Percentiles rank a stretch among this genome's conserved stretches.
phyloP scores from a whole-genome alignment of 2,113 vertebrate species.

The Isurus oxyrinchus region DNA sequence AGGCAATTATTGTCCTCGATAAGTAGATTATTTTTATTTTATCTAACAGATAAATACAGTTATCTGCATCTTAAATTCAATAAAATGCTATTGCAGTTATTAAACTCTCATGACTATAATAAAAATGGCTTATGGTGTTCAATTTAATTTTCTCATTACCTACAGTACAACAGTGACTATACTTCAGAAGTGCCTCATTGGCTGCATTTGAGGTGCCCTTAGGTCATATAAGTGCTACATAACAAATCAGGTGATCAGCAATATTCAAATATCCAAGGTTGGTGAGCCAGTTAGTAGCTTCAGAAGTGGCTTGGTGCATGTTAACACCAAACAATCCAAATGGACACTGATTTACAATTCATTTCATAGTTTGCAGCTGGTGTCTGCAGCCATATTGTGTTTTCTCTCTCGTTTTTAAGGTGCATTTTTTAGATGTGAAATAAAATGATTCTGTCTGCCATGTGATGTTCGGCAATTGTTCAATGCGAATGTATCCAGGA shows the following conservation, averaged over 20 bases:
- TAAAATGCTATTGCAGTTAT: not conserved
- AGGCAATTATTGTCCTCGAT: not conserved
- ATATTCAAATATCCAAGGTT: not conserved
- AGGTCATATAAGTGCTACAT: not conserved
- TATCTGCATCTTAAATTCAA: not conserved
- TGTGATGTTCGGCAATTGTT: not conserved
- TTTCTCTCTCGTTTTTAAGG: not conserved
- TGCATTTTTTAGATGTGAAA: not conserved
- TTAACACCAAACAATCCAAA: not conserved
- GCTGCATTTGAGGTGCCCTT: not conserved
- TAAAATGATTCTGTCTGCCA: not conserved
- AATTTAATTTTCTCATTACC: not conserved
- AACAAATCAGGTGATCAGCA: not conserved
- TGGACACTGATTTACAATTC: not conserved
- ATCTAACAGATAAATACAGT: not conserved
- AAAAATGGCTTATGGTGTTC: not conserved
- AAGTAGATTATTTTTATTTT: not conserved
- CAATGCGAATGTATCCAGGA: not conserved
- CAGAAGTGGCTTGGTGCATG: not conserved
- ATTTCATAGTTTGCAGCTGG: not conserved
- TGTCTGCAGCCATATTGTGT: not conserved
- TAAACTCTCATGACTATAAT: not conserved
- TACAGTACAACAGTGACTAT: not conserved
- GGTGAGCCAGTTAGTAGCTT: not conserved
- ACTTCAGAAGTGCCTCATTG: not conserved